Base-by-base conservation (phyloP, 2,888 invertebrate species). In the Serripes groenlandicus region DNA sequence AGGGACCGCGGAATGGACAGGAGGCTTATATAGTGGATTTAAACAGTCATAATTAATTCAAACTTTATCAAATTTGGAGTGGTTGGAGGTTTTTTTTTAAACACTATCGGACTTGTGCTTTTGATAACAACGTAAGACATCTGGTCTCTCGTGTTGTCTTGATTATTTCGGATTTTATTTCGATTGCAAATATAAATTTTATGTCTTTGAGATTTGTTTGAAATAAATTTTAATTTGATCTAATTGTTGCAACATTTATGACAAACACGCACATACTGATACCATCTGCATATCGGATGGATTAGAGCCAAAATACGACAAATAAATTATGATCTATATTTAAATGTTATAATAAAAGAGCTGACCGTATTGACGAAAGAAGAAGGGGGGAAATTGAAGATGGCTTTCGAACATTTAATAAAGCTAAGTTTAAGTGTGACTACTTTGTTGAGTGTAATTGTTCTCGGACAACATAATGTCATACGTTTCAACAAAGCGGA, bases 401-500 rank as follows among this genome's bases (percentile, higher is more conserved):
- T 71, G 71, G 71, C 71, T 56, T 71, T 71, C 15, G 56, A 58
- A 35, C 21, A 34, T 2, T 15, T 71, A 1, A 49, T 70, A 18
- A 32, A 52, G 11, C 18, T 52, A n/a, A 23, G 3, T 52, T 30
- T 49, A 11, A n/a, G n/a, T n/a, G 30, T 70, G 26, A 18, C 54
- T 18, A 23, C 35, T 32, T 58, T 54, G 7, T 5, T 30, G 23
- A 28, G 23, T 64, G 74, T 62, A 7, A 11, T 42, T 21, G 60
- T 62, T 30, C 49, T 49, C 21, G 72, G 73, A 23, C 73, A 81
- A 58, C 58, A 83, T 3, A 81, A 76, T 71, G 78, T 86, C 49
- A 78, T 81, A 28, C 32, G 81, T 21, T 86, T 83, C 58, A 56
- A 60, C 23, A 34, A 7, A 23, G 71, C 68, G 0, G 86, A 86